These are phyloP conservation scores for Onthophagus taurus DNA, from an alignment of 1,140 invertebrate genomes.

Conservation along the genomic window DNA sequence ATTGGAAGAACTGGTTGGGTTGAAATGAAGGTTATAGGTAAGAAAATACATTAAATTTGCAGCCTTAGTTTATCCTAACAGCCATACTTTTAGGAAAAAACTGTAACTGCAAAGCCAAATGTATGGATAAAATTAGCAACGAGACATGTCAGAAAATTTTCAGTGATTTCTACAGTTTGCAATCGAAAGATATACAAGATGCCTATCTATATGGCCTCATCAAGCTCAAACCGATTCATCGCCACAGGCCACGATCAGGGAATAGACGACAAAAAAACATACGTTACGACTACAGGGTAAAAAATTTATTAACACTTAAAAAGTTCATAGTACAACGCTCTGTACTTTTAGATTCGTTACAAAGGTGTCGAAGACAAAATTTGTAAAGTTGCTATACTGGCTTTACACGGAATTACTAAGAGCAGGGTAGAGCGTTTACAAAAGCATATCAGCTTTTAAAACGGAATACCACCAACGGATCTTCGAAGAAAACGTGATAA, in stretches of 20 bases:
- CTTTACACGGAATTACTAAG: background rate
- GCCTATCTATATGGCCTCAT: constrained; percentile 1
- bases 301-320: background rate
- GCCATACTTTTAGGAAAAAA: background rate
- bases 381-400: background rate
- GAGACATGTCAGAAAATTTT: background rate
- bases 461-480: background rate
- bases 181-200: background rate
- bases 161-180: background rate
- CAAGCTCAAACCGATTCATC: background rate
- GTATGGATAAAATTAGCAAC: background rate
- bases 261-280: background rate
- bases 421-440: background rate
- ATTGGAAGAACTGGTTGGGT: background rate
- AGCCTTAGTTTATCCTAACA: background rate
- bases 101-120: background rate
- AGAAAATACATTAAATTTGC: background rate
- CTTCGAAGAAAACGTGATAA: constrained; percentile 1
- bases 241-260: background rate
- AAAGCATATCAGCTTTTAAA: background rate
- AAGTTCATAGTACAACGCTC: background rate
- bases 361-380: constrained; percentile 1
- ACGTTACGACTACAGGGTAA: background rate
- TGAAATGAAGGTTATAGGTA: background rate
- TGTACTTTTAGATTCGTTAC: constrained; percentile 1